Base-by-base conservation (phyloP, 2,888 invertebrate genomes). In the Tridacna crocea region DNA sequence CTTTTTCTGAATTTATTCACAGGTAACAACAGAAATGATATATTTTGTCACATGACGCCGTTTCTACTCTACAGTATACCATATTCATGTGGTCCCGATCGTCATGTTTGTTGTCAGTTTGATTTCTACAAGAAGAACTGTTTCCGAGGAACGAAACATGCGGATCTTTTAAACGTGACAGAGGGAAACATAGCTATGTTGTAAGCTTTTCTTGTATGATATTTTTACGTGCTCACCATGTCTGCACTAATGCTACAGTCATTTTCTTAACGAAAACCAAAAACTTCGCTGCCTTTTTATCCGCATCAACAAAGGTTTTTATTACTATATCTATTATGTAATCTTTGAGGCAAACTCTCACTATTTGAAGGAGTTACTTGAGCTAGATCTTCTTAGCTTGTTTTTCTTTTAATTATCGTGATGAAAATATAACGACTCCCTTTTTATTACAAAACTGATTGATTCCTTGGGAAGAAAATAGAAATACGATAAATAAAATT, bases 11-110 rank as follows among this genome's bases (percentile, higher is more conserved):
- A 36, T 36, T 36, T 36, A 55, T 55, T 55, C 75, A 75, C 77
- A 60, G 60, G 24, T 8, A 47, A 17, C 13, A 72, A 63, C 3
- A 36, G 27, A 17, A 63, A 73, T 22, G 79, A 63, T 89, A 96
- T 99, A 90, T 96, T 99, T 75, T 98, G 98, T 0, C 99, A 99
- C 93, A 96, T 99, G 97, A 99, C 99, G 98, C 99, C 99, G 0
- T 99, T 99, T 95, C 99, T 99, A 94, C 98, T 98, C 0, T 99
- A 99, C 91, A 99, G 99, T 93, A 96, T 99, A 13, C 99, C 88
- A 4, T 84, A 99, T 0, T 98, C 99, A 0, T 99, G 99, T 94
- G 99, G 99, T 0, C 99, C 99, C 0, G 98, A 99, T 95, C 98
- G 98, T 0, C 96, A 97, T 95, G 95, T 97, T 48, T 99, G 99